Evolutionary conservation across 2,113 vertebrate species (phyloP), one percentile per base, ranked within the genome.

Genomic region (Abramis brama): DNA sequence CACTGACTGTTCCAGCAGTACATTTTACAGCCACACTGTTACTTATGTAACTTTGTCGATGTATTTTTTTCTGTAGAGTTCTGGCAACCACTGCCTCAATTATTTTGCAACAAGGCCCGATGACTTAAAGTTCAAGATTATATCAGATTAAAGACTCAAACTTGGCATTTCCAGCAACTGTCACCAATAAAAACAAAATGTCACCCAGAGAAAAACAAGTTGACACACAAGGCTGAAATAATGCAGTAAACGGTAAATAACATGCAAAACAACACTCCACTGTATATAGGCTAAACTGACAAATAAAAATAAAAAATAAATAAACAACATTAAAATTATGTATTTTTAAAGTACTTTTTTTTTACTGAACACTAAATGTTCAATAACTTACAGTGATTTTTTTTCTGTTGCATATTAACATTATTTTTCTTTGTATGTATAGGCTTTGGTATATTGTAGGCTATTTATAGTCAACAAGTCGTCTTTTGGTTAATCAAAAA

Each of bases 61-160:
- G 43, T 3, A 50, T 47, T 75, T 75, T 47, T 25, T 75, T 25
- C 43, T 75, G 6, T 50, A 47, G n/a, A 50, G 12, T 50, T 50
- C 73, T 47, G 12, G n/a, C 43, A 74, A 47, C n/a, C 11, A 25
- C 43, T n/a, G 39, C 39, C 5, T 74, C 23, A 23, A 47, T 25
- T 47, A 25, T 75, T 17, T 17, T 75, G n/a, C 43, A 74, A 43
- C 71, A 27, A 17, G 43, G 43, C 36, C 10, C 12, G 21, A 73
- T 73, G 21, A 73, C 70, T n/a, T 6, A n/a, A 73, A 23, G 36
- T 43, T 47, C 13, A 15, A 50, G 12, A 75, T 75, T 12, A 25
- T 75, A 50, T 75, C 43, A 75, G 45, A 75, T 47, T 50, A 50
- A 27, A 27, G 43, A 47, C n/a, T 75, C 43, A 75, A 27, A 75